These are phyloP conservation scores for Thymallus thymallus DNA, from an alignment of 2,113 vertebrate species.

Conservation along the genomic window DNA sequence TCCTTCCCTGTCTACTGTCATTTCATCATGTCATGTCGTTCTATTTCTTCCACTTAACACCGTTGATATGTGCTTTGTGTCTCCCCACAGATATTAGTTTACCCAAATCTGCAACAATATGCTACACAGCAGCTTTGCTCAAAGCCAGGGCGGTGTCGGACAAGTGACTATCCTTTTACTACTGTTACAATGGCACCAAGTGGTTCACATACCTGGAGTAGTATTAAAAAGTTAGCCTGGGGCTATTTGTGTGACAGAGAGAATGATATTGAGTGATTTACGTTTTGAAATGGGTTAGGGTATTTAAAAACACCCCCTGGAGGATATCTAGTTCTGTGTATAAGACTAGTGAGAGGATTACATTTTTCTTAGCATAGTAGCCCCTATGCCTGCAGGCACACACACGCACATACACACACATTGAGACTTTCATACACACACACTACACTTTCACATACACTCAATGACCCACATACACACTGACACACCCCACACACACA, in stretches of 20 bases:
- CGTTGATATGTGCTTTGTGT: slow-evolving; percentile 50
- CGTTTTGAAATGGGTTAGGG: neutral
- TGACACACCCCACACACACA: neutral
- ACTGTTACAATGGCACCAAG: neutral
- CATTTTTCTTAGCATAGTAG: neutral
- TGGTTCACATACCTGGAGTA: slow-evolving; percentile 12
- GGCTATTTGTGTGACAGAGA: slow-evolving; percentile 3
- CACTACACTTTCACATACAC: neutral
- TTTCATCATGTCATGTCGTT: too few species aligned
- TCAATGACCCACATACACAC: slow-evolving; percentile 2
- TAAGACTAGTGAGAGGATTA: neutral
- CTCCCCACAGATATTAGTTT: slow-evolving; percentile 93
- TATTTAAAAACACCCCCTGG: neutral
- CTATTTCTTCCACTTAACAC: too few species aligned
- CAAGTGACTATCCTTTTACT: slow-evolving; percentile 84
- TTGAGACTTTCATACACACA: neutral
- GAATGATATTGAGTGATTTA: neutral
- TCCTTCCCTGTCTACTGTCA: slow-evolving; percentile 18
- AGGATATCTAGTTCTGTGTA: slow-evolving; percentile 10
- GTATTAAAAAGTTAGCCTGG: slow-evolving; percentile 9
- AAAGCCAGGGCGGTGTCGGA: slow-evolving; percentile 99
- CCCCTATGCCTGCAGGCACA: neutral
- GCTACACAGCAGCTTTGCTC: slow-evolving; percentile 97
- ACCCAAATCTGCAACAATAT: slow-evolving; percentile 99
- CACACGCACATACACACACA: neutral